Percentiles rank a stretch among this genome's conserved stretches.
Evolutionary conservation across 2,797 vertebrate genomes (phyloP).

Genomic region (Malacoraja senta): DNA sequence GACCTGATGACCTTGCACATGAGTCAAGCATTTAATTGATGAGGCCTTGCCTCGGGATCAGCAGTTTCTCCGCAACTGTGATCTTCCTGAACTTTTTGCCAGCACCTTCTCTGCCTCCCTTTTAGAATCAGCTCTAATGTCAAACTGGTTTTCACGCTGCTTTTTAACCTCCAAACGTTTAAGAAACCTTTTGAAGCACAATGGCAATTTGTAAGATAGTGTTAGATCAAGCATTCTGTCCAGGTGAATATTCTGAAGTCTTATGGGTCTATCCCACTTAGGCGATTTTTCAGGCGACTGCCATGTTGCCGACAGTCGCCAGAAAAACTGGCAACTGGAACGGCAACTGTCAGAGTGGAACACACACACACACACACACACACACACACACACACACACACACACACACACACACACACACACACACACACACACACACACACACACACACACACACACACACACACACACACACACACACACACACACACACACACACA

Average conservation of each 20-base stretch:
- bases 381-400: no score
- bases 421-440: no score
- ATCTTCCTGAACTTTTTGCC: not conserved
- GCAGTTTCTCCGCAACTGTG: not conserved
- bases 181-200: not conserved
- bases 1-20: not conserved
- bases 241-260: not conserved
- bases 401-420: no score
- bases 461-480: no score
- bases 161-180: not conserved
- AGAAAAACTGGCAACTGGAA: no score
- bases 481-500: no score
- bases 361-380: no score
- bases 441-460: no score
- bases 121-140: not conserved
- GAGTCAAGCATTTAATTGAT: not conserved
- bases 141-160: not conserved
- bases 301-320: no score
- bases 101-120: not conserved
- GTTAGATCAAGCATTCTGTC: not conserved
- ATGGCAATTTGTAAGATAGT: not conserved
- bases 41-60: not conserved
- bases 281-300: no score
- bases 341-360: no score
- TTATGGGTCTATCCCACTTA: no score